A percentile compares a stretch with the other conserved stretches of the same genome.
phyloP scores from a whole-genome alignment of 2,888 invertebrate genomes.

The Drosophila percnosoma region DNA sequence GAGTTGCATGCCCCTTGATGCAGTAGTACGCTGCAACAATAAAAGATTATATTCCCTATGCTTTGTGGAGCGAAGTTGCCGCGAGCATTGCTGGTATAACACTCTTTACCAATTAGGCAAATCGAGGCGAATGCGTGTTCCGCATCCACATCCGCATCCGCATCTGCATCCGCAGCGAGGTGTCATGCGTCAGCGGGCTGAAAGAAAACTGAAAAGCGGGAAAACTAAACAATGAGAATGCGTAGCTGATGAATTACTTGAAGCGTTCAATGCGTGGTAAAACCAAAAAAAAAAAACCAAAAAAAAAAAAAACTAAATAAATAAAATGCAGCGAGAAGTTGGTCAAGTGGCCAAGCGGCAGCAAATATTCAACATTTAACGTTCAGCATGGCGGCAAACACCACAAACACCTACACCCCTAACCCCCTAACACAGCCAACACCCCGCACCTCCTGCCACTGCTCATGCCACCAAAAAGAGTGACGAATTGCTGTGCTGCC shows the following conservation, averaged over 20 bases:
- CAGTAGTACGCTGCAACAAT: neutral
- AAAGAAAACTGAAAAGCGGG: conserved; percentile 19
- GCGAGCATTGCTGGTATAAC: conserved; percentile 15
- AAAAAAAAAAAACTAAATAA: neutral
- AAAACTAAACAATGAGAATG: conserved; percentile 67
- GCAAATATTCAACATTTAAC: conserved; percentile 19
- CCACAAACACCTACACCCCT: conserved; percentile 7
- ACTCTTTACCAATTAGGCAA: conserved; percentile 67
- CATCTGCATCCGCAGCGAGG: conserved; percentile 36
- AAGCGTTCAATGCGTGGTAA: conserved; percentile 29
- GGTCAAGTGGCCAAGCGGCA: conserved; percentile 60
- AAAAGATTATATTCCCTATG: neutral
- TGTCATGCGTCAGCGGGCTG: conserved; percentile 72
- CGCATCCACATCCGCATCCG: conserved; percentile 44
- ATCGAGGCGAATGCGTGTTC: conserved; percentile 68
- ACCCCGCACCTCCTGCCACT: neutral
- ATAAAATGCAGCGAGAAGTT: conserved; percentile 18
- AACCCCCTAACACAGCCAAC: neutral
- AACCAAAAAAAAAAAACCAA: neutral
- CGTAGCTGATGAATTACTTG: conserved; percentile 75
- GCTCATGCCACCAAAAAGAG: conserved; percentile 11
- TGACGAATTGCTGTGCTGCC: conserved; percentile 72
- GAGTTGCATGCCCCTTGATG: conserved; percentile 1
- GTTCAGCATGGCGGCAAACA: neutral
- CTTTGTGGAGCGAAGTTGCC: conserved; percentile 1